Evolutionary conservation across 2,797 vertebrate genomes (phyloP).

Genomic region (Epinephelus malabaricus): DNA sequence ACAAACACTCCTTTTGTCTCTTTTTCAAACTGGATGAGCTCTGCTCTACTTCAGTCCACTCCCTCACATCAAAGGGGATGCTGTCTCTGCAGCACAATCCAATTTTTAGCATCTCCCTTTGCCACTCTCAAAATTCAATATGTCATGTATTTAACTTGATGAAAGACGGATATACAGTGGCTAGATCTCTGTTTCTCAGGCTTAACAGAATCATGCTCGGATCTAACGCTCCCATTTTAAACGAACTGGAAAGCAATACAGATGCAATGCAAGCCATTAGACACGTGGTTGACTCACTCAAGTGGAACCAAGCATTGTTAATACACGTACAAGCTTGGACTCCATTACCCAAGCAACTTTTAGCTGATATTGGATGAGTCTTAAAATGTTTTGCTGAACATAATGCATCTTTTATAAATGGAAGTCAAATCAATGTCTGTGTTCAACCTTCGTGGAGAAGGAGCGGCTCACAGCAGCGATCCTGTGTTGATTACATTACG

Average conservation of each 20-base stretch:
- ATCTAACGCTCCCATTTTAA: slow-evolving; percentile 74
- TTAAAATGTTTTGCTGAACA: slow-evolving; percentile 65
- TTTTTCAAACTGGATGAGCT: slow-evolving; percentile 58
- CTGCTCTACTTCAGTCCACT: slow-evolving; percentile 35
- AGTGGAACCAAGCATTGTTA: slow-evolving; percentile 70
- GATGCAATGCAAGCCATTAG: slow-evolving; percentile 85
- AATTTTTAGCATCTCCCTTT: slow-evolving; percentile 63
- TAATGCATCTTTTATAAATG: slow-evolving; percentile 72
- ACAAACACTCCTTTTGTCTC: slow-evolving; percentile 49
- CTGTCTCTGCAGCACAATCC: slow-evolving; percentile 71
- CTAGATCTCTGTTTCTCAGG: slow-evolving; percentile 84
- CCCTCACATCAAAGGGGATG: slow-evolving; percentile 38
- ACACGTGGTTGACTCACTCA: slow-evolving; percentile 64
- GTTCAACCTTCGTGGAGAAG: slow-evolving; percentile 53
- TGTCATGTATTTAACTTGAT: slow-evolving; percentile 61
- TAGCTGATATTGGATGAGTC: slow-evolving; percentile 56
- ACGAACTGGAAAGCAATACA: slow-evolving; percentile 87
- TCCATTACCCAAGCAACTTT: slow-evolving; percentile 61
- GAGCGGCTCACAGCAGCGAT: slow-evolving; percentile 17
- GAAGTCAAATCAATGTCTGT: slow-evolving; percentile 74
- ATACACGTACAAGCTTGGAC: slow-evolving; percentile 59
- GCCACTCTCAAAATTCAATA: slow-evolving; percentile 58
- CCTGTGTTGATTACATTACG: slow-evolving; percentile 48
- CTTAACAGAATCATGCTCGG: slow-evolving; percentile 71
- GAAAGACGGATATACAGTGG: slow-evolving; percentile 57